Evolutionary conservation across 23 tunicate species (phyloP).

Genomic region (Botrylloides violaceus): DNA sequence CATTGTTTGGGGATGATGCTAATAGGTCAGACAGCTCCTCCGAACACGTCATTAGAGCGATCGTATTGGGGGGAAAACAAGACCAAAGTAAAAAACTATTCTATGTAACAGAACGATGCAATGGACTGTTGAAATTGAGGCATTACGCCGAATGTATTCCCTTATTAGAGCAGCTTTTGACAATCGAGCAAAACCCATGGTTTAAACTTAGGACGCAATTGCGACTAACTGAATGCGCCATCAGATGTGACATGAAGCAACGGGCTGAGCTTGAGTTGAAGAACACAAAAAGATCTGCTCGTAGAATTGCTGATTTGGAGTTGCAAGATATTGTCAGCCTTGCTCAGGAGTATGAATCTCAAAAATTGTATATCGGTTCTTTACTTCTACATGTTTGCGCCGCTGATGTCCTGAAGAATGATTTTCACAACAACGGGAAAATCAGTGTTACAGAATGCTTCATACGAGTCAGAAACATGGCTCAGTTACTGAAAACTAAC

Average conservation of each 20-base stretch:
- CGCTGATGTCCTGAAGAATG: not conserved
- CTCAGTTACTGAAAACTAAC: not conserved
- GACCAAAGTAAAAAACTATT: not conserved
- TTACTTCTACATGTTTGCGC: not conserved
- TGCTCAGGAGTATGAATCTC: not conserved
- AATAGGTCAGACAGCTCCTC: not conserved
- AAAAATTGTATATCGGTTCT: not conserved
- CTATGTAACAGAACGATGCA: not conserved
- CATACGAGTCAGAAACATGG: not conserved
- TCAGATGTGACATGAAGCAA: constrained; percentile 1
- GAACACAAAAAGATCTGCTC: not conserved
- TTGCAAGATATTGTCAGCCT: not conserved
- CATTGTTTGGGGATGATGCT: not conserved
- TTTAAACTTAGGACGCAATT: not conserved
- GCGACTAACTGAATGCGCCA: not conserved
- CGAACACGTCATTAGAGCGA: not conserved
- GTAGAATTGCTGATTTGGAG: not conserved
- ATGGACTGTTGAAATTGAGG: not conserved
- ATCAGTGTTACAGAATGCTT: not conserved
- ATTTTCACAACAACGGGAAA: not conserved
- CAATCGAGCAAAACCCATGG: not conserved
- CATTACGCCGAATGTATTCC: not conserved
- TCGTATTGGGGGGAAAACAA: not conserved
- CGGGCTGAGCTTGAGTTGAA: not conserved
- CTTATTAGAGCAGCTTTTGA: not conserved